Conservation (phyloP, 2,113 vertebrate species). For the Bungarus multicinctus region DNA sequence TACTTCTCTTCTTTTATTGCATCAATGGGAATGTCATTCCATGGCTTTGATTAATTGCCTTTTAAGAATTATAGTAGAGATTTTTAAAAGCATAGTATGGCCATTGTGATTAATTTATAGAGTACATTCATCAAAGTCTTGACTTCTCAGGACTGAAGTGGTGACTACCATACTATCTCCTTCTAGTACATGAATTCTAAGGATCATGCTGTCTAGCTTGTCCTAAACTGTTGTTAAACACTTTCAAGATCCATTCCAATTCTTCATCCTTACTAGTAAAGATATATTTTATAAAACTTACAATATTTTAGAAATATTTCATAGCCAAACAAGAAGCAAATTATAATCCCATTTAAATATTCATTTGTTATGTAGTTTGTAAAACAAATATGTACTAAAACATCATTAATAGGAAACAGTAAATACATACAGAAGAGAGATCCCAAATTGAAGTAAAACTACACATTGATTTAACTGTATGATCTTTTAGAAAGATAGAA, state of each 20-base stretch:
- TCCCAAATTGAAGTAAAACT: background rate
- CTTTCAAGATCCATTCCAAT: slow-evolving; percentile 3
- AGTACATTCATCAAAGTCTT: background rate
- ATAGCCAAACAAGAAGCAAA: slow-evolving; percentile 9
- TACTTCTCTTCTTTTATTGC: background rate
- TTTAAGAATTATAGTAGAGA: background rate
- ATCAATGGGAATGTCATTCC: background rate
- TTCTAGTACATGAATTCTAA: background rate
- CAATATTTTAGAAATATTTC: slow-evolving; percentile 34
- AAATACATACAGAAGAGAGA: background rate
- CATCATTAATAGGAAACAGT: background rate
- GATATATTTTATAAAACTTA: slow-evolving; percentile 28
- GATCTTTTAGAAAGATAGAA: background rate
- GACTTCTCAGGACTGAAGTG: background rate
- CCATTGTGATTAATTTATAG: background rate
- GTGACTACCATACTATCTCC: background rate
- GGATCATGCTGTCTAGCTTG: background rate
- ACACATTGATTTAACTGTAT: background rate
- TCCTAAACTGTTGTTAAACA: background rate
- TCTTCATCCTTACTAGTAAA: background rate
- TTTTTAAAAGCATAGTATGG: background rate
- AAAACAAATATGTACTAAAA: background rate
- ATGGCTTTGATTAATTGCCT: background rate
- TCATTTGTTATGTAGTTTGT: slow-evolving; percentile 23
- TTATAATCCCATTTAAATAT: slow-evolving; percentile 31